phyloP scores from a whole-genome alignment of 2,888 invertebrate genomes.

The Lasius fuliginosus region DNA sequence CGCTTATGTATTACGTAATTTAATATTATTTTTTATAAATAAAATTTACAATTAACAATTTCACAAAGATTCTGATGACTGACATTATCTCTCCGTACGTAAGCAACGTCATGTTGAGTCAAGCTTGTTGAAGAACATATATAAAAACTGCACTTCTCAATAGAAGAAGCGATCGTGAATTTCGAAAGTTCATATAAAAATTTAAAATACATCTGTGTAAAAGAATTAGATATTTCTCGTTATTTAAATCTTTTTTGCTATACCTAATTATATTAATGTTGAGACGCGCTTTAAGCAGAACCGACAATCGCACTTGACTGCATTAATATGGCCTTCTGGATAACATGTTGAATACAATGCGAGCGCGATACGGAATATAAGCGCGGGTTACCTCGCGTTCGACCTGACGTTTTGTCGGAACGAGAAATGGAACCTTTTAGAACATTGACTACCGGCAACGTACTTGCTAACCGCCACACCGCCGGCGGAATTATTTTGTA shows the following conservation, averaged over 20 bases:
- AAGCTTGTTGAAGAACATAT: not conserved
- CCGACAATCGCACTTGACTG: not conserved
- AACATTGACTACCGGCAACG: constrained; percentile 64
- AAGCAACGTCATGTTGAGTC: not conserved
- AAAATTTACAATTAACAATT: not conserved
- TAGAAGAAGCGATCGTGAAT: not conserved
- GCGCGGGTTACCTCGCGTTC: constrained; percentile 16
- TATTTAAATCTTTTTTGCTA: not conserved
- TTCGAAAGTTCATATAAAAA: not conserved
- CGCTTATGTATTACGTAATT: not conserved
- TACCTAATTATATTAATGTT: not conserved
- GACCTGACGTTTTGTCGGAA: constrained; percentile 48
- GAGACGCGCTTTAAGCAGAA: not conserved
- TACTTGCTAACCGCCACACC: constrained; percentile 61
- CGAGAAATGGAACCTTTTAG: constrained; percentile 66
- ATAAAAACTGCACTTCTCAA: not conserved
- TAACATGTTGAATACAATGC: constrained; percentile 31
- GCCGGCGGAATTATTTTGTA: constrained; percentile 63
- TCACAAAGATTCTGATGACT: not conserved
- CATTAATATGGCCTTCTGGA: constrained; percentile 1
- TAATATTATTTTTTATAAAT: not conserved
- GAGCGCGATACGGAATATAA: constrained; percentile 25
- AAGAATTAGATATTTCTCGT: not conserved
- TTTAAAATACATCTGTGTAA: not conserved
- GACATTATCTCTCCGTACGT: not conserved